These are phyloP conservation scores for Pocillopora damicornis DNA, from an alignment of 64 coral and sea anemone genomes.

Conservation along the genomic window DNA sequence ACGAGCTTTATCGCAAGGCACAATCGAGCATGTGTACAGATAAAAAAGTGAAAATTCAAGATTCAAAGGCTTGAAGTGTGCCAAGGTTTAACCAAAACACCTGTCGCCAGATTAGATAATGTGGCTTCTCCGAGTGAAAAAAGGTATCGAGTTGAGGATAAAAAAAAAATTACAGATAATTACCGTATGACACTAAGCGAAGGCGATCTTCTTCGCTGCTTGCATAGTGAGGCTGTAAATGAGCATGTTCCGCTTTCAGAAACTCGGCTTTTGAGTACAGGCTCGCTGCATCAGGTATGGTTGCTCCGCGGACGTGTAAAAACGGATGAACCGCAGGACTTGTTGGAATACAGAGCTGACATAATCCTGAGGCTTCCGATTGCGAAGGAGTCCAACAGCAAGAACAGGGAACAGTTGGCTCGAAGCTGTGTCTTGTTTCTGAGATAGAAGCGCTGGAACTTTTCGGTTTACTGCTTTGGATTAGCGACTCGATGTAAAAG, in stretches of 20 bases:
- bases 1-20: constrained; percentile 13
- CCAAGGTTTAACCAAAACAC: constrained; percentile 18
- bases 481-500: constrained; percentile 96
- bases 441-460: constrained; percentile 36
- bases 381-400: constrained; percentile 96
- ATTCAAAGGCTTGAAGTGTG: neutral
- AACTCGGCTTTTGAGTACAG: constrained; percentile 72
- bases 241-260: constrained; percentile 62
- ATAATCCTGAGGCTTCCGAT: constrained; percentile 78
- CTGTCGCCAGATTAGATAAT: constrained; percentile 54
- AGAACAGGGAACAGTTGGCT: constrained; percentile 80
- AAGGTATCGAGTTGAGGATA: constrained; percentile 18
- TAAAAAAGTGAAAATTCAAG: constrained; percentile 37
- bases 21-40: constrained; percentile 3
- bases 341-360: constrained; percentile 89
- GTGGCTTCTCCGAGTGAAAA: constrained; percentile 22
- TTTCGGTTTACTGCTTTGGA: constrained; percentile 79
- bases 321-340: constrained; percentile 65
- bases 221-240: constrained; percentile 63
- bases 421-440: constrained; percentile 61
- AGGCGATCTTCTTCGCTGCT: constrained; percentile 71
- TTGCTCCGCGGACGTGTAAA: constrained; percentile 84
- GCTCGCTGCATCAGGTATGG: constrained; percentile 59
- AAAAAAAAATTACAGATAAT: constrained; percentile 52
- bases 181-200: constrained; percentile 82